phyloP scores from a whole-genome alignment of 2,888 invertebrate species.

The Teleogryllus oceanicus region DNA sequence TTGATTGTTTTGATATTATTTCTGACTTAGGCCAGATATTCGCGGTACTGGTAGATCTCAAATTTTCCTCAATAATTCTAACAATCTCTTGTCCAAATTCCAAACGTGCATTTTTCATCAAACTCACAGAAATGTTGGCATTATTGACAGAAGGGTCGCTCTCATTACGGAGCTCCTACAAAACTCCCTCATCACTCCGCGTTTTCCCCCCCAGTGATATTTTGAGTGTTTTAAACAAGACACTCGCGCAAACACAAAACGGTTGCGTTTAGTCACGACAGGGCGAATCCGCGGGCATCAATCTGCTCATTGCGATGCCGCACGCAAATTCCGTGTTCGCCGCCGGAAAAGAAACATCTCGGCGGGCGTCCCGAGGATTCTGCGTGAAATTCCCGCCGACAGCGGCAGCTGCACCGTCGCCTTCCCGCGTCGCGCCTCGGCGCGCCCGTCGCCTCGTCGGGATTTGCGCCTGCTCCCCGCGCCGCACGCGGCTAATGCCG shows the following conservation, averaged over 20 bases:
- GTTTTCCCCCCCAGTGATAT: not conserved
- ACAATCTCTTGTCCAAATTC: not conserved
- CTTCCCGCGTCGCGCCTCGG: no score
- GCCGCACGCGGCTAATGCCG: not conserved
- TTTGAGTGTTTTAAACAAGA: not conserved
- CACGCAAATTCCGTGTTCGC: not conserved
- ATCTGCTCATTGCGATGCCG: not conserved
- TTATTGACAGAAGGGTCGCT: not conserved
- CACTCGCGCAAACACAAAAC: not conserved
- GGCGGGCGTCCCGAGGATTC: no score
- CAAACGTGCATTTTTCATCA: constrained; percentile 1
- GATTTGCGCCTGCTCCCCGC: no score
- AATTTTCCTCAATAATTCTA: not conserved
- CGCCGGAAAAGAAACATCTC: not conserved
- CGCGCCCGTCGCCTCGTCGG: no score
- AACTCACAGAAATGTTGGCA: not conserved
- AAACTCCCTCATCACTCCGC: no score
- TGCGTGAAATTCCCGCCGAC: no score
- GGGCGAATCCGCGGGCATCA: no score
- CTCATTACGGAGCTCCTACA: not conserved
- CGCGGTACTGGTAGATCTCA: constrained; percentile 6
- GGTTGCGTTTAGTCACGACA: no score
- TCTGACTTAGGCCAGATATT: constrained; percentile 18
- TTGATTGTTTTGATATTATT: constrained; percentile 18
- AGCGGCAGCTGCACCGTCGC: no score